phyloP scores from a whole-genome alignment of 2,113 vertebrate species.

The Rhinopomastus cyanomelas region DNA sequence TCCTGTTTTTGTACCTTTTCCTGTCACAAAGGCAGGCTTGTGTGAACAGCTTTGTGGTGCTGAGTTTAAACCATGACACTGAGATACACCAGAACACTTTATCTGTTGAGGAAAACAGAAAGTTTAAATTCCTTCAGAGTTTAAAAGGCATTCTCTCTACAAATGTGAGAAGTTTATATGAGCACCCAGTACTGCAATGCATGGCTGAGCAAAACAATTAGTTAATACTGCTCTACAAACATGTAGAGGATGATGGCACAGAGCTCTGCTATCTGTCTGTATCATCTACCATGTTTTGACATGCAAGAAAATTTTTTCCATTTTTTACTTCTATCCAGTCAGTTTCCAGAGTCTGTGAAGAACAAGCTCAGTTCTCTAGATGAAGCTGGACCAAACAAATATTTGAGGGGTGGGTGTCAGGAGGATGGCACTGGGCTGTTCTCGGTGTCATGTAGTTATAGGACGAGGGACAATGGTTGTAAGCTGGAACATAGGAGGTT shows the following conservation, averaged over 20 bases:
- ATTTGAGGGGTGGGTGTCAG: too few relatives aligned
- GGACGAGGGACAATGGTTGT: too few relatives aligned
- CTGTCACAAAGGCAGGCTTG: too few relatives aligned
- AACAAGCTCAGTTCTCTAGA: not conserved
- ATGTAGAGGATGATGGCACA: not conserved
- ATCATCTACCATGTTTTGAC: not conserved
- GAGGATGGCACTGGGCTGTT: too few relatives aligned
- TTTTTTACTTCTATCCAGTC: not conserved
- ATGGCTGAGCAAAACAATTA: not conserved
- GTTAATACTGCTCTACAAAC: not conserved
- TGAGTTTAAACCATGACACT: too few relatives aligned
- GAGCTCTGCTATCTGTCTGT: not conserved
- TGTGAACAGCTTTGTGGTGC: too few relatives aligned
- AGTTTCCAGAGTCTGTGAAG: not conserved
- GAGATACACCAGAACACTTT: accelerated
- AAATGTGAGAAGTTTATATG: not conserved
- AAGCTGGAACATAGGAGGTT: too few relatives aligned
- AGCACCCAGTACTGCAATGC: not conserved
- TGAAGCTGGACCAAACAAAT: not conserved
- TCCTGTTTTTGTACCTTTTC: too few relatives aligned
- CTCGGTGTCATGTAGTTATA: too few relatives aligned
- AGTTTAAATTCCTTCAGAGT: not conserved
- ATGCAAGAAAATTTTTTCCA: not conserved
- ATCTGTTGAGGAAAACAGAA: not conserved
- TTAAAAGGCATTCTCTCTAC: not conserved